phyloP scores from a whole-genome alignment of 2,797 vertebrate species.

The Leuciscus waleckii region DNA sequence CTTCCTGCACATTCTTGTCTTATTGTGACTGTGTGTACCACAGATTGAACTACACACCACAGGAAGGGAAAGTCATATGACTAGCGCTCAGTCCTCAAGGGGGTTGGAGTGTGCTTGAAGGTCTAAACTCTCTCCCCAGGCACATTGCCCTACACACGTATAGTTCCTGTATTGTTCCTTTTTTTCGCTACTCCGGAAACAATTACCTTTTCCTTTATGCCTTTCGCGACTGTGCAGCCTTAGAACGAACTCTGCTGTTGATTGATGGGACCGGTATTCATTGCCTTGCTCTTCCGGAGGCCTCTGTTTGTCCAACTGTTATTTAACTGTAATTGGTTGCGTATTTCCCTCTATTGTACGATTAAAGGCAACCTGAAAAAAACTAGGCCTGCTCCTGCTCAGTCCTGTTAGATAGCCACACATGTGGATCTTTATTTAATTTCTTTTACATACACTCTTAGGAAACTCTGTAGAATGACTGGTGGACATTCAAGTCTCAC shows the following conservation, averaged over 20 bases:
- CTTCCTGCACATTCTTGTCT: conserved; percentile 65
- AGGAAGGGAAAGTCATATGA: conserved; percentile 73
- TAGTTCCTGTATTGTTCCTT: conserved; percentile 71
- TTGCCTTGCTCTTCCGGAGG: conserved; percentile 57
- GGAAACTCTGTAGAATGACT: not conserved
- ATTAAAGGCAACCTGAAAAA: conserved; percentile 50
- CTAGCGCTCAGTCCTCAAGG: conserved; percentile 56
- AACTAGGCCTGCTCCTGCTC: conserved; percentile 30
- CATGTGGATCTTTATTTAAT: not conserved
- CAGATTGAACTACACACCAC: conserved; percentile 37
- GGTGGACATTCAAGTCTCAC: not conserved
- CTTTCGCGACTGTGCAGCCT: conserved; percentile 71
- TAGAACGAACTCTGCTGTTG: conserved; percentile 65
- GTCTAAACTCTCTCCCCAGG: conserved; percentile 68
- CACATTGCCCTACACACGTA: conserved; percentile 71
- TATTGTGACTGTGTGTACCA: conserved; percentile 55
- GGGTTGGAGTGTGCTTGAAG: conserved; percentile 61
- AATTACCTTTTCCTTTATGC: conserved; percentile 68
- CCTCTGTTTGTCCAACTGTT: conserved; percentile 55
- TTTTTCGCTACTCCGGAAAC: conserved; percentile 70
- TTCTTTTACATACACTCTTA: not conserved
- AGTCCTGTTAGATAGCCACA: conserved; percentile 30
- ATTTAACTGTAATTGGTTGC: conserved; percentile 56
- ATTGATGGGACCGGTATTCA: conserved; percentile 71
- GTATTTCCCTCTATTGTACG: conserved; percentile 54